Evolutionary conservation across 64 coral and sea anemone species (phyloP).

Genomic region (Pachyseris speciosa): DNA sequence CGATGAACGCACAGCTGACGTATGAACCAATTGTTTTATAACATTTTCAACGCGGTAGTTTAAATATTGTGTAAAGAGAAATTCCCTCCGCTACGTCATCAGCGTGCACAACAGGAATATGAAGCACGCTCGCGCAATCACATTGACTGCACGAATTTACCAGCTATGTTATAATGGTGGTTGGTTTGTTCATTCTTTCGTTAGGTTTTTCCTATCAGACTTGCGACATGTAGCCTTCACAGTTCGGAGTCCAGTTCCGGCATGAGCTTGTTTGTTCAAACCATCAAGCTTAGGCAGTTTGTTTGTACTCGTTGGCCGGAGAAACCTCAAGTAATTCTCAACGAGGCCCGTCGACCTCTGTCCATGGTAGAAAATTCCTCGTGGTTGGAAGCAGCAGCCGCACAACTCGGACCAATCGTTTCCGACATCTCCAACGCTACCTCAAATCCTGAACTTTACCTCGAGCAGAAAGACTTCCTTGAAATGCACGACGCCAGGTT

Average conservation of each 20-base stretch:
- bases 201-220: constrained; percentile 82
- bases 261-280: constrained; percentile 85
- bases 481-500: constrained; percentile 77
- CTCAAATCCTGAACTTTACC: constrained; percentile 49
- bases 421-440: constrained; percentile 80
- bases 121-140: no score
- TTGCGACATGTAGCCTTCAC: constrained; percentile 93
- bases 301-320: constrained; percentile 74
- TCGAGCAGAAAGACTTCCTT: constrained; percentile 92
- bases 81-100: no score
- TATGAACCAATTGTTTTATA: no score
- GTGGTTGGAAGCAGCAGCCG: constrained; percentile 88
- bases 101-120: no score
- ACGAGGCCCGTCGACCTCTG: constrained; percentile 71
- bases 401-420: constrained; percentile 85
- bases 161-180: background rate
- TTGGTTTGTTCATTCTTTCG: background rate
- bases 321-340: constrained; percentile 46
- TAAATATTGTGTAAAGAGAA: no score
- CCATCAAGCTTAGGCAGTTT: constrained; percentile 89
- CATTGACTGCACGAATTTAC: no score
- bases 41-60: no score
- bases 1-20: no score
- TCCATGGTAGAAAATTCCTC: constrained; percentile 79
- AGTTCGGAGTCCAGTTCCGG: constrained; percentile 69